Percentiles rank a stretch among this genome's conserved stretches.
Conservation (phyloP, 2,888 invertebrate genomes). For the Diaphora mendica region DNA sequence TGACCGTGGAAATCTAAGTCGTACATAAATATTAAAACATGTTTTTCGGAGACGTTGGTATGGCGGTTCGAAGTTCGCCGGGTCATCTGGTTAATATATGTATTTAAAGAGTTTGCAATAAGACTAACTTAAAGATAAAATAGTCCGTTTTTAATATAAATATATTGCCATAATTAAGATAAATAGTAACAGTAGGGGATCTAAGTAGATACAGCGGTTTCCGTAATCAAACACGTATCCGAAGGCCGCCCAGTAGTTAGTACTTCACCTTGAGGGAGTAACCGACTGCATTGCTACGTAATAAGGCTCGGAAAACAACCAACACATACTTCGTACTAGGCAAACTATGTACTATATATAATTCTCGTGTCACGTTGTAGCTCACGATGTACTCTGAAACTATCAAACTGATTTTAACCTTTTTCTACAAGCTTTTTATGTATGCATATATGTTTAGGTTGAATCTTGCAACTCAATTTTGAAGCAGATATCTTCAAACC, state of each 20-base stretch:
- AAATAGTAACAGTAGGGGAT: not conserved
- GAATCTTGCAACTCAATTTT: too few relatives aligned
- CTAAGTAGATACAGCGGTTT: conserved; percentile 13
- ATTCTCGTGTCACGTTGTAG: too few relatives aligned
- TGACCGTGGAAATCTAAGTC: too few relatives aligned
- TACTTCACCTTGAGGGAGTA: conserved; percentile 10
- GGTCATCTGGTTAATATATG: not conserved
- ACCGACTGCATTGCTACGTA: conserved; percentile 4
- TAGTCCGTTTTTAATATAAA: not conserved
- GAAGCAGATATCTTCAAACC: too few relatives aligned
- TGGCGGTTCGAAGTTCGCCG: too few relatives aligned
- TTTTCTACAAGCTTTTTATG: too few relatives aligned
- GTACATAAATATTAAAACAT: too few relatives aligned
- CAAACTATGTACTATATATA: too few relatives aligned
- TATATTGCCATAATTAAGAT: not conserved
- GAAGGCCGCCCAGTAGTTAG: conserved; percentile 12
- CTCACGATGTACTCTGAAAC: too few relatives aligned
- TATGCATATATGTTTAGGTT: too few relatives aligned
- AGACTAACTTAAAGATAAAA: not conserved
- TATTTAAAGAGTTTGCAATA: not conserved
- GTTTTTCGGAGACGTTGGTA: too few relatives aligned
- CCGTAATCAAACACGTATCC: conserved; percentile 17
- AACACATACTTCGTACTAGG: not conserved
- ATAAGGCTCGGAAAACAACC: not conserved
- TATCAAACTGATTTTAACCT: too few relatives aligned